A percentile compares a stretch with the other conserved stretches of the same genome.
phyloP scores from a whole-genome alignment of 1,140 invertebrate species.

The Arctopsyche grandis region DNA sequence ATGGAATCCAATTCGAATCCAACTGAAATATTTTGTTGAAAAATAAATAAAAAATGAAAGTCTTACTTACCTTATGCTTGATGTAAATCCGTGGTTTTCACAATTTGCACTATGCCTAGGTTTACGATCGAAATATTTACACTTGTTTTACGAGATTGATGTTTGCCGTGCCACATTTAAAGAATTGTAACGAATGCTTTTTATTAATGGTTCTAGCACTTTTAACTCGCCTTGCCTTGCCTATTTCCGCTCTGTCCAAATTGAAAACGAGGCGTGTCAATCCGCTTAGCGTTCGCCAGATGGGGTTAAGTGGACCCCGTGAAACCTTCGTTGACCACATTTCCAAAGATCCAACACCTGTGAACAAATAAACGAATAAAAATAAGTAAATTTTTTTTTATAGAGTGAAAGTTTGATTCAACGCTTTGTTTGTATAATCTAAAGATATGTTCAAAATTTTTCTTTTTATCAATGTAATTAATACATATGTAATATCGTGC shows the following conservation, averaged over 20 bases:
- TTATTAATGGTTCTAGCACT: not conserved
- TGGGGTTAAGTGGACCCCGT: conserved; percentile 32
- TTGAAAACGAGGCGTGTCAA: conserved; percentile 53
- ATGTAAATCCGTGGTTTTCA: too few species aligned
- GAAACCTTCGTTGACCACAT: not conserved
- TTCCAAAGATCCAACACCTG: not conserved
- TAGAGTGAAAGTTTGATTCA: not conserved
- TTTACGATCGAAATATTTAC: too few species aligned
- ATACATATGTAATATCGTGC: too few species aligned
- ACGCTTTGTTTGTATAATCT: not conserved
- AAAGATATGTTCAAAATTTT: too few species aligned
- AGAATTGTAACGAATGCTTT: not conserved
- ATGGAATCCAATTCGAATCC: too few species aligned
- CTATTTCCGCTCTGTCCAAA: conserved; percentile 50
- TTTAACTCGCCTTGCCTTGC: conserved; percentile 39
- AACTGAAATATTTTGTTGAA: too few species aligned
- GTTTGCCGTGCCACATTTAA: not conserved
- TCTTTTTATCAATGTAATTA: too few species aligned
- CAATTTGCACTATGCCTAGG: too few species aligned
- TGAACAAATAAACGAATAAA: conserved; percentile 6
- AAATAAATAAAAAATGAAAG: too few species aligned
- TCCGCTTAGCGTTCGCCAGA: conserved; percentile 44
- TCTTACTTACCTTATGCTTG: too few species aligned
- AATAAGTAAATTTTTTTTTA: not conserved
- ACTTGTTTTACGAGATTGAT: too few species aligned